Evolutionary conservation across 2,113 vertebrate genomes (phyloP).

Genomic region (Pseudorasbora parva): DNA sequence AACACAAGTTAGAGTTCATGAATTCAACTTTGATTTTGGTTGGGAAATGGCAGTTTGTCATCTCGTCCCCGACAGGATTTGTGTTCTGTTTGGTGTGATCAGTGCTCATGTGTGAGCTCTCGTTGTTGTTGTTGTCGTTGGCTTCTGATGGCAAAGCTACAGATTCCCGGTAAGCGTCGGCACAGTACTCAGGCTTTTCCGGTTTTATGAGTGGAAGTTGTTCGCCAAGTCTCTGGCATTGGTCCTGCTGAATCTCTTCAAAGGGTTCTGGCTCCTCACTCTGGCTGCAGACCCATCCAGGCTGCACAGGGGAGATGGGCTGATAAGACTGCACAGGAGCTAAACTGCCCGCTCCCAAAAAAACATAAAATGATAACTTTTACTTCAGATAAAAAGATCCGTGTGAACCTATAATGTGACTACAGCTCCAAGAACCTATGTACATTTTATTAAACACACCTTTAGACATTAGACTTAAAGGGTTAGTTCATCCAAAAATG

Average conservation of each 20-base stretch:
- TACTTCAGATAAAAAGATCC: neutral
- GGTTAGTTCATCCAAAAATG: too few relatives aligned
- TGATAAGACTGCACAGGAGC: slow-evolving; percentile 16
- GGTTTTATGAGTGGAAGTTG: slow-evolving; percentile 4
- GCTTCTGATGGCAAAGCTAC: neutral
- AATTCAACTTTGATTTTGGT: slow-evolving; percentile 51
- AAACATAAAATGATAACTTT: neutral
- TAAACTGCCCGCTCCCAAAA: too few relatives aligned
- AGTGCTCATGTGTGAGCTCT: neutral
- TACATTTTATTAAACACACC: neutral
- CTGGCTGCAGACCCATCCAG: slow-evolving; percentile 11
- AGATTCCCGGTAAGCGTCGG: slow-evolving; percentile 2
- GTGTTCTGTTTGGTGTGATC: slow-evolving; percentile 1
- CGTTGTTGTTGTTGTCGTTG: neutral
- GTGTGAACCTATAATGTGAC: neutral
- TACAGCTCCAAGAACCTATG: neutral
- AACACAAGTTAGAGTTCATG: slow-evolving; percentile 16
- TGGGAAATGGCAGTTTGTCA: slow-evolving; percentile 41
- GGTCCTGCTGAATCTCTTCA: slow-evolving; percentile 17
- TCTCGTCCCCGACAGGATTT: slow-evolving; percentile 29
- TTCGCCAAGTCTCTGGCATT: neutral
- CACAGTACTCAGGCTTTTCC: slow-evolving; percentile 6
- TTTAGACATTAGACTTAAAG: neutral
- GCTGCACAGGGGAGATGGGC: slow-evolving; percentile 8
- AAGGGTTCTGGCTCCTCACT: slow-evolving; percentile 11